A percentile compares a stretch with the other conserved stretches of the same genome.
phyloP scores from a whole-genome alignment of 2,888 invertebrate species.

The Drosophila longiperda region DNA sequence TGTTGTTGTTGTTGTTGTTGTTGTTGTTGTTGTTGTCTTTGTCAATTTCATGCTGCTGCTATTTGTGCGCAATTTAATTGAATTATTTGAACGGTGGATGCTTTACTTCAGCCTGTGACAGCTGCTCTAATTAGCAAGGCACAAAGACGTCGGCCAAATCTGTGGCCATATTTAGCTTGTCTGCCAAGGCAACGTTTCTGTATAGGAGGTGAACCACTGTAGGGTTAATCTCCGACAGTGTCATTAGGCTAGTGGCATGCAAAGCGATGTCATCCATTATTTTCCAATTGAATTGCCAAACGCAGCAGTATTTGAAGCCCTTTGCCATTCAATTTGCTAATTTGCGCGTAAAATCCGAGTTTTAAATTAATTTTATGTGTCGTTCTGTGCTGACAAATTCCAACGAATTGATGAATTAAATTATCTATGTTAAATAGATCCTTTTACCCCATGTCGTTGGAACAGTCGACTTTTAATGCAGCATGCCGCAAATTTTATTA shows the following conservation, averaged over 20 bases:
- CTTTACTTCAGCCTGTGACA: conserved; percentile 60
- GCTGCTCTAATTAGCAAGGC: conserved; percentile 69
- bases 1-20: conserved; percentile 51
- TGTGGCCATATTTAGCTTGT: conserved; percentile 67
- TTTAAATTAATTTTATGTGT: conserved; percentile 67
- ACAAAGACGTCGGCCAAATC: conserved; percentile 40
- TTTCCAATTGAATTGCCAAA: conserved; percentile 60
- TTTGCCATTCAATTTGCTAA: conserved; percentile 14
- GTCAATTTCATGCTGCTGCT: conserved; percentile 33
- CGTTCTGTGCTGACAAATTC: conserved; percentile 26
- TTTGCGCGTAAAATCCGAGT: conserved; percentile 43
- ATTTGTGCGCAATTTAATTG: conserved; percentile 70
- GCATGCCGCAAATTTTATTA: background rate
- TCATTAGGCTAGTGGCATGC: conserved; percentile 28
- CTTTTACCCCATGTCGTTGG: conserved; percentile 18
- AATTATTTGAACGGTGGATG: conserved; percentile 65
- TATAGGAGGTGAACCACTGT: conserved; percentile 65
- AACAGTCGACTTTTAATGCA: background rate
- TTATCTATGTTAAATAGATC: conserved; percentile 25
- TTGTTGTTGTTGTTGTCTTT: conserved; percentile 23
- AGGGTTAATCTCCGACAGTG: conserved; percentile 65
- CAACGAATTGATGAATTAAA: conserved; percentile 42
- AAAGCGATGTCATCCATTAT: conserved; percentile 54
- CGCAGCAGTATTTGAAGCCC: conserved; percentile 12
- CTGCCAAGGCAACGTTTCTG: conserved; percentile 21